Conservation (phyloP, 2,113 vertebrate species). For the Pelecanoides urinatrix region DNA sequence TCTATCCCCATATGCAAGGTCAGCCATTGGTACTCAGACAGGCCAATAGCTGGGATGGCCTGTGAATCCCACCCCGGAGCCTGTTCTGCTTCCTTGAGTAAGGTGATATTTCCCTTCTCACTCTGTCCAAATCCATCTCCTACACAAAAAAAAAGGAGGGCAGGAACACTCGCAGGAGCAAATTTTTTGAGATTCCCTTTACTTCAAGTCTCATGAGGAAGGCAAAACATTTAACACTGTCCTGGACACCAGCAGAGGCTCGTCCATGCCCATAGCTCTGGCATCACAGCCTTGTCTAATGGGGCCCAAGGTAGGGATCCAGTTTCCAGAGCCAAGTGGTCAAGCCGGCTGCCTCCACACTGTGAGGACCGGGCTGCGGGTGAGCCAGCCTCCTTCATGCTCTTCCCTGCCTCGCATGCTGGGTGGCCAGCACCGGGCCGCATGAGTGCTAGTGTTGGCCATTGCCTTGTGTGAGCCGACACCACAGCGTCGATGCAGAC, state of each 20-base stretch:
- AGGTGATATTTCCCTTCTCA: neutral
- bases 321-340: neutral
- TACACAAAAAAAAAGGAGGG: neutral
- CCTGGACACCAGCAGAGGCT: neutral
- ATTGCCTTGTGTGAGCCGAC: accelerated
- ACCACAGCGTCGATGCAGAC: accelerated
- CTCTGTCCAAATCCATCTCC: neutral
- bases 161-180: neutral
- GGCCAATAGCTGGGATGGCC: neutral
- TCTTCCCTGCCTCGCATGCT: neutral
- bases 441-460: neutral
- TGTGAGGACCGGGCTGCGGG: neutral
- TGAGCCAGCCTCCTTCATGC: neutral
- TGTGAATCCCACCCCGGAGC: neutral
- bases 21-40: neutral
- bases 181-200: neutral
- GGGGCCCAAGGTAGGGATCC: neutral
- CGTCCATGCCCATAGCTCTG: neutral
- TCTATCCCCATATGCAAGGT: neutral
- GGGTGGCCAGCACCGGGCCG: neutral
- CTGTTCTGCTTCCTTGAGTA: neutral
- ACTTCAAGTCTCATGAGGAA: neutral
- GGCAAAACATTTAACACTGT: neutral
- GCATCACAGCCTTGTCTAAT: neutral
- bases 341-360: neutral